These are phyloP conservation scores for Corythaixoides concolor DNA, from an alignment of 2,113 vertebrate genomes.

Conservation along the genomic window DNA sequence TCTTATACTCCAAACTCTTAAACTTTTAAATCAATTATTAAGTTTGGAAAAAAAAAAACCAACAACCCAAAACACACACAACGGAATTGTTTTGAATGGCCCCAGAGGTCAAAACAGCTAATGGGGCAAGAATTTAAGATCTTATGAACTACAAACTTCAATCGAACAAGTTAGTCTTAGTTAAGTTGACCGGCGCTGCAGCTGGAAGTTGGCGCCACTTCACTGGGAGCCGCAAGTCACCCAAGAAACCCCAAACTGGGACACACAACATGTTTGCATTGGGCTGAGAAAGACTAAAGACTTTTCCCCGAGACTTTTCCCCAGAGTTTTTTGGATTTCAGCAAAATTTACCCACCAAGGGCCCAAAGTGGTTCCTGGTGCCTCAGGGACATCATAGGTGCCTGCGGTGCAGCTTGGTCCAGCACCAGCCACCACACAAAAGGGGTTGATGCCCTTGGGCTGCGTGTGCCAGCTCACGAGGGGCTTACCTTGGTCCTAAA, in stretches of 20 bases:
- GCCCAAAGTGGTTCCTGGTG: not conserved
- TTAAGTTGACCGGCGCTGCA: fast-evolving
- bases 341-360: not conserved
- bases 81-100: conserved; percentile 20
- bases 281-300: not conserved
- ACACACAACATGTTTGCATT: fast-evolving
- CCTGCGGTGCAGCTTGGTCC: fast-evolving
- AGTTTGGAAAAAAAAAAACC: not conserved
- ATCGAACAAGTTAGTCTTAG: not conserved
- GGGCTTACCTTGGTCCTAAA: conserved; percentile 4
- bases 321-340: not conserved
- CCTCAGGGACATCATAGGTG: not conserved
- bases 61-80: not conserved
- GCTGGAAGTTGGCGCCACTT: fast-evolving
- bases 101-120: conserved; percentile 3
- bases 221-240: not conserved
- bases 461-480: not conserved
- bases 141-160: not conserved
- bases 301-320: not conserved
- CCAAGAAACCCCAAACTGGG: not conserved
- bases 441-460: not conserved
- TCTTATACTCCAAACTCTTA: not conserved
- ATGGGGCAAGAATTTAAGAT: not conserved
- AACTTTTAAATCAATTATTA: not conserved
- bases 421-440: not conserved